Base-by-base conservation (phyloP, 2,888 invertebrate species). In the Leptinotarsa haldemani region DNA sequence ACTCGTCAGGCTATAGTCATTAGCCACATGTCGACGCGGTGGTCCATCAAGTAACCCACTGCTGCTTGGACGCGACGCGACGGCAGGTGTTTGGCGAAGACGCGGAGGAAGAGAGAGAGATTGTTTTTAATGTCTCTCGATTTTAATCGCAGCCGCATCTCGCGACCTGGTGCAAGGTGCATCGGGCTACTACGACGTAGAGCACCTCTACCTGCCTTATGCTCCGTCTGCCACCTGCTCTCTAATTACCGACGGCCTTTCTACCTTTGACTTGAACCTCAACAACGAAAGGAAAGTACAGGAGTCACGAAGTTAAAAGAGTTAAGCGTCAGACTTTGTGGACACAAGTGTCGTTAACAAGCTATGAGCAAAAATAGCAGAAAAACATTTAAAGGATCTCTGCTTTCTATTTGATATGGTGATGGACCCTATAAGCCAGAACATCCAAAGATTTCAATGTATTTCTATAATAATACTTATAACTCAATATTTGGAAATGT, bases 151-250 rank as follows among this genome's bases (percentile, higher is more conserved):
- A 20, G 56, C 20, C 75, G 76, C 77, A 82, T 82, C 82, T 81
- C 81, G 79, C 78, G 78, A 77, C 74, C 56, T 61, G 65, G 79
- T 80, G 83, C 84, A 83, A 84, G 83, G 83, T 83, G 84, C 82
- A 80, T 78, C 76, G 22, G 16, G 25, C 63, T 18, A 65, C n/a
- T 48, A 47, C 30, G 76, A 78, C 77, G 76, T 73, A 79, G 78
- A 76, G 74, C 77, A 78, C 22, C 47, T 47, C 82, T 81, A 82
- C 82, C 83, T 84, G 78, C 80, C 80, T 79, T 80, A 80, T 80
- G 84, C 47, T 16, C 25, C 46, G 64, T 80, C 83, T 82, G 70
- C 83, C 84, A 84, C 84, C 85, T 84, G 56, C 83, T 80, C 83
- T 80, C 79, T 46, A 83, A 84, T 85, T 84, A 82, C 80, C 75